phyloP scores from a whole-genome alignment of 2,113 vertebrate species.

The Noctilio leporinus region DNA sequence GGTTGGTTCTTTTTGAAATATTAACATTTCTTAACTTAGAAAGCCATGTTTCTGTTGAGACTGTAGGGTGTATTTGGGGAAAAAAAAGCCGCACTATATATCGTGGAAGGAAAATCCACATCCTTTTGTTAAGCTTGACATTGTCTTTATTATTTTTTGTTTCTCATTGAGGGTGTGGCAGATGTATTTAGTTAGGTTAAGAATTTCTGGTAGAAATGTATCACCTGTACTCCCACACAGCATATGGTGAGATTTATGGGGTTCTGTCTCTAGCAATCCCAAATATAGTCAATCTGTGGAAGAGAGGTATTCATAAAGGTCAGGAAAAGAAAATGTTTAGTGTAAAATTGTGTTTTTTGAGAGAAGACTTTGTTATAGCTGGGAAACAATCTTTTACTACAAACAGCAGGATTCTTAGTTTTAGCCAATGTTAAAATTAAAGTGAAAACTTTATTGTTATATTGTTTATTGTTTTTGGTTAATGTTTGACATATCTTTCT shows the following conservation, averaged over 20 bases:
- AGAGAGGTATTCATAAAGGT: conserved; percentile 50
- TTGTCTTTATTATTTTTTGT: conserved; percentile 70
- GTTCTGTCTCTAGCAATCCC: conserved; percentile 63
- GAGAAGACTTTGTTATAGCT: neutral
- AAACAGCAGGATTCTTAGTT: neutral
- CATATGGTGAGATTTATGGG: conserved; percentile 11
- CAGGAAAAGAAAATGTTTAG: conserved; percentile 31
- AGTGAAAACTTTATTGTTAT: conserved; percentile 17
- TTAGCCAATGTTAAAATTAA: conserved; percentile 1
- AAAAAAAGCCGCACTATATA: conserved; percentile 62
- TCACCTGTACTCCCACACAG: conserved; percentile 54
- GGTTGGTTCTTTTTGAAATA: conserved; percentile 1
- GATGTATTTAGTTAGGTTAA: conserved; percentile 69
- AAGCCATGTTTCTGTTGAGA: conserved; percentile 74
- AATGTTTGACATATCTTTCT: conserved; percentile 18
- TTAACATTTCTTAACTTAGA: conserved; percentile 70
- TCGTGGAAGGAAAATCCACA: conserved; percentile 77
- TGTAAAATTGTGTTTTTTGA: conserved; percentile 1
- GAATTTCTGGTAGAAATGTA: conserved; percentile 74
- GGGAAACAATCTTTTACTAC: conserved; percentile 33
- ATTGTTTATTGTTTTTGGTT: neutral
- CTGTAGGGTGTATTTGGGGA: conserved; percentile 48
- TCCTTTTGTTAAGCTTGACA: conserved; percentile 75
- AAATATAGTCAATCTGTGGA: conserved; percentile 51
- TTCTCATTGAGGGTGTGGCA: conserved; percentile 70